A percentile compares a stretch with the other conserved stretches of the same genome.
Evolutionary conservation across 2,113 vertebrate genomes (phyloP).

Genomic region (Heliornis fulica): DNA sequence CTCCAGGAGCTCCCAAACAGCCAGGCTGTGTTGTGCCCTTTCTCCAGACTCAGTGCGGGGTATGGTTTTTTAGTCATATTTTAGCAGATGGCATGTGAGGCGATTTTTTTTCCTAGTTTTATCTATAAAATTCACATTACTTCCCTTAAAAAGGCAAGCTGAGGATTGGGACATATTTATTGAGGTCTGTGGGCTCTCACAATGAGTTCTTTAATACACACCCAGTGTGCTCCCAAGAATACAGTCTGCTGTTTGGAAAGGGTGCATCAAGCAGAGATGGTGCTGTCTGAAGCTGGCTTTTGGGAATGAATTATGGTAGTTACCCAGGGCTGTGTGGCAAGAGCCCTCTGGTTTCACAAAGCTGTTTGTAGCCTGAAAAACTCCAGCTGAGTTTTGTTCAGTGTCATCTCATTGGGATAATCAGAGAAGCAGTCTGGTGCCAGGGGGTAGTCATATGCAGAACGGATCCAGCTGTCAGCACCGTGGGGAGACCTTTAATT

Average conservation of each 20-base stretch:
- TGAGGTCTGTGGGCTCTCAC: not conserved
- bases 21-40: not conserved
- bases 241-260: constrained; percentile 27
- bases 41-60: not conserved
- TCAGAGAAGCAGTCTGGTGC: not conserved
- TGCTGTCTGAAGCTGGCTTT: constrained; percentile 19
- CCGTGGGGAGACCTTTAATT: constrained; percentile 2
- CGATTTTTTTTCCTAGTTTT: not conserved
- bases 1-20: not conserved
- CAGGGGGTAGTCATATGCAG: not conserved
- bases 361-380: not conserved
- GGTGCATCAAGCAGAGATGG: not conserved
- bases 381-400: not conserved
- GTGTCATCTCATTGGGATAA: not conserved
- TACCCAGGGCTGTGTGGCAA: not conserved
- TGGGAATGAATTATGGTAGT: not conserved
- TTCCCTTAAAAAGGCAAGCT: constrained; percentile 10
- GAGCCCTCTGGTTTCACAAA: not conserved
- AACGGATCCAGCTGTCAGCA: constrained; percentile 27
- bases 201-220: not conserved
- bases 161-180: not conserved
- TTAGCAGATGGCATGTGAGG: not conserved
- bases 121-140: not conserved
- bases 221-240: not conserved
- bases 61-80: not conserved